A percentile compares a stretch with the other conserved stretches of the same genome.
Evolutionary conservation across 2,113 vertebrate species (phyloP).

Genomic region (Acanthisitta chloris): DNA sequence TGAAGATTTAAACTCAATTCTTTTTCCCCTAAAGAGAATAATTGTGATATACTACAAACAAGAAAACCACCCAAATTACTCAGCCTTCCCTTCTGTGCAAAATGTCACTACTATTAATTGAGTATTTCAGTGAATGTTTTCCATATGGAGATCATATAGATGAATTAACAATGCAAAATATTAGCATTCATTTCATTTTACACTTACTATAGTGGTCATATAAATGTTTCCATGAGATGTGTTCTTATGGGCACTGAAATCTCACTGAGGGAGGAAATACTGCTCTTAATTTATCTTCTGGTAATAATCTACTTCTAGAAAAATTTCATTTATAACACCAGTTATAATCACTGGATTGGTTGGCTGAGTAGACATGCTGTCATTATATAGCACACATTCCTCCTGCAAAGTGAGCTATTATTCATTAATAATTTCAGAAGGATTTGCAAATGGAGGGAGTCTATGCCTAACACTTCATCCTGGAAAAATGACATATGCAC

Average conservation of each 20-base stretch:
- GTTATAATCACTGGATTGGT: background rate
- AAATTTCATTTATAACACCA: background rate
- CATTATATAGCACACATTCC: background rate
- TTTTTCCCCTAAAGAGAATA: background rate
- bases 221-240: background rate
- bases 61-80: background rate
- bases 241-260: background rate
- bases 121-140: background rate
- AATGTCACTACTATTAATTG: background rate
- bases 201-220: background rate
- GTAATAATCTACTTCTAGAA: background rate
- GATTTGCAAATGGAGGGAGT: background rate
- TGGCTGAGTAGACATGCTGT: background rate
- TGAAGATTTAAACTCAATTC: background rate
- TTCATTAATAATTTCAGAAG: background rate
- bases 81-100: background rate
- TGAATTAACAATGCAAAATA: background rate
- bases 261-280: background rate
- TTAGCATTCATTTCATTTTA: background rate
- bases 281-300: background rate
- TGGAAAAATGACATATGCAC: fast-evolving
- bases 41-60: background rate
- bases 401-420: background rate
- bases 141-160: background rate
- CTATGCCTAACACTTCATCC: background rate